A percentile compares a stretch with the other conserved stretches of the same genome.
Conservation (phyloP, 2,888 invertebrate species). For the Gerris lacustris region DNA sequence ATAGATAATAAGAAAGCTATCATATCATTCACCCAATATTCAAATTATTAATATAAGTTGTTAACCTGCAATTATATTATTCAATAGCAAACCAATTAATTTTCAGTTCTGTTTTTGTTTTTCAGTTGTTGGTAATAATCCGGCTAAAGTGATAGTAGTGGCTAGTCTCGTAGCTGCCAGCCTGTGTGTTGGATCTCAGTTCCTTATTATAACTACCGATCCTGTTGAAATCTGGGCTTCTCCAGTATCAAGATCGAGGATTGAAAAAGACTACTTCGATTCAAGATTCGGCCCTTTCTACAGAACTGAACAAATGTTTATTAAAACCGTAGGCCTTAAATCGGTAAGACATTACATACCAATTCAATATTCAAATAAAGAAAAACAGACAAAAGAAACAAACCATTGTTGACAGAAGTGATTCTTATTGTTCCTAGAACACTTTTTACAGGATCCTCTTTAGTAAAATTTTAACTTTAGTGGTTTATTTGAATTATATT, state of each 20-base stretch:
- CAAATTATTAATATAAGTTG: too few species aligned
- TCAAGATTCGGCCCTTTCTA: conserved; percentile 72
- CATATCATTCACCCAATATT: too few species aligned
- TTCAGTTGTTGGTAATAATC: conserved; percentile 54
- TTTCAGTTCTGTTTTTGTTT: neutral
- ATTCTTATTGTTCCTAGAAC: neutral
- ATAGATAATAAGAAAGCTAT: too few species aligned
- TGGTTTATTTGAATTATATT: too few species aligned
- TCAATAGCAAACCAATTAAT: too few species aligned
- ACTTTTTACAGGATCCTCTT: neutral
- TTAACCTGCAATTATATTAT: too few species aligned
- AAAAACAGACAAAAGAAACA: neutral
- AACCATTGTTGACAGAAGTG: neutral
- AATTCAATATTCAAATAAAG: neutral
- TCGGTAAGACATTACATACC: conserved; percentile 36
- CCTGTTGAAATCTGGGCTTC: conserved; percentile 92
- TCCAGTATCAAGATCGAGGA: conserved; percentile 61
- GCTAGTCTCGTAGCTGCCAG: conserved; percentile 49
- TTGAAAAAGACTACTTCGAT: conserved; percentile 80
- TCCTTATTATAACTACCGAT: conserved; percentile 64
- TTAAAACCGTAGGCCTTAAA: conserved; percentile 50
- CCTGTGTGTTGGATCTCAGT: conserved; percentile 53
- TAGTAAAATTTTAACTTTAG: too few species aligned
- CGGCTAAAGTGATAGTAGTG: conserved; percentile 50
- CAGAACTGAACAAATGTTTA: conserved; percentile 75